These are phyloP conservation scores for Chloebia gouldiae DNA, from an alignment of 2,113 vertebrate genomes.

Conservation along the genomic window DNA sequence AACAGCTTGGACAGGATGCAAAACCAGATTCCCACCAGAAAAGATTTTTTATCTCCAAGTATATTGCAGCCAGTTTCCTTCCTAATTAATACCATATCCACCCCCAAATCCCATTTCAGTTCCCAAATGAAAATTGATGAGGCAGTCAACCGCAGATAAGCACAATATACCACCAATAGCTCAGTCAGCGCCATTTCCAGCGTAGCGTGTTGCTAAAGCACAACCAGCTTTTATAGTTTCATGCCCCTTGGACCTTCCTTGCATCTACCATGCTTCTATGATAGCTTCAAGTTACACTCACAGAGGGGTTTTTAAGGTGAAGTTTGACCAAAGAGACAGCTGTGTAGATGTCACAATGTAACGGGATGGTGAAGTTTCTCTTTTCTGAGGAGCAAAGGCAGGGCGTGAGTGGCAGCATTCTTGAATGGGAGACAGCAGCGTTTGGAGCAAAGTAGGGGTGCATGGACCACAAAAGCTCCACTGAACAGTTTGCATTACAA, in stretches of 20 bases:
- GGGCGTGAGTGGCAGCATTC: background rate
- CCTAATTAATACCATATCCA: conserved; percentile 73
- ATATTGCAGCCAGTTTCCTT: conserved; percentile 65
- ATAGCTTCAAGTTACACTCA: background rate
- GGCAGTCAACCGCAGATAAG: conserved; percentile 54
- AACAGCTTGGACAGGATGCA: conserved; percentile 63
- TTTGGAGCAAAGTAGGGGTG: background rate
- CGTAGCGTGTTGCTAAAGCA: background rate
- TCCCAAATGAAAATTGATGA: conserved; percentile 70
- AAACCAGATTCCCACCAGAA: conserved; percentile 66
- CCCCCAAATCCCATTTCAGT: conserved; percentile 58
- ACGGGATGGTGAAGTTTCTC: background rate
- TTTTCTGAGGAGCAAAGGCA: background rate
- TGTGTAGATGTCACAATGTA: background rate
- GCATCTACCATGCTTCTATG: background rate
- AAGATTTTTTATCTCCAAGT: conserved; percentile 56
- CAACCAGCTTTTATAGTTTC: background rate
- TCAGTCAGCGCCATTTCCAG: conserved; percentile 23
- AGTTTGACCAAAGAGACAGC: background rate
- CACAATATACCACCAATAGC: conserved; percentile 5
- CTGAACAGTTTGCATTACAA: background rate
- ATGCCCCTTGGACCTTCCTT: background rate
- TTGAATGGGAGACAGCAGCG: background rate
- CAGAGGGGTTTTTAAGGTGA: background rate
- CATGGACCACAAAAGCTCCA: background rate